phyloP scores from a whole-genome alignment of 2,888 invertebrate species.

The Zaprionus obscuricornis region DNA sequence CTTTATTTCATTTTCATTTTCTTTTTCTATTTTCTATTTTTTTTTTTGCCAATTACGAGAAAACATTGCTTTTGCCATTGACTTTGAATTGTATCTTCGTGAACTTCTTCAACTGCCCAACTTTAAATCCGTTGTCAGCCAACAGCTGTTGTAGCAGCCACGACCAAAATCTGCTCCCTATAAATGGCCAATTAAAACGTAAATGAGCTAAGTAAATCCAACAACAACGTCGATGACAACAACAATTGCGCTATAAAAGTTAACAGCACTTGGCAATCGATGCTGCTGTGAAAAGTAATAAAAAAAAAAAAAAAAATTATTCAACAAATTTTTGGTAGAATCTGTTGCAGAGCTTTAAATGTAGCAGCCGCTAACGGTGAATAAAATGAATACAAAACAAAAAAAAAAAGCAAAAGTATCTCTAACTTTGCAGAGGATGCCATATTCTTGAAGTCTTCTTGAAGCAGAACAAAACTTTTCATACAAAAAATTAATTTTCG shows the following conservation, averaged over 20 bases:
- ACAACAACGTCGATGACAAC: constrained; percentile 12
- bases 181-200: constrained; percentile 53
- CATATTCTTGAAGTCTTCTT: too few species aligned
- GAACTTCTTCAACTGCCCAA: too few species aligned
- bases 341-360: too few species aligned
- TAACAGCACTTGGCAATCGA: constrained; percentile 36
- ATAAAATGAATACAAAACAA: constrained; percentile 4
- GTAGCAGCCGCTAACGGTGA: too few species aligned
- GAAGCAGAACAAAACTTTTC: too few species aligned
- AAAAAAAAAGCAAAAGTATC: constrained; percentile 11
- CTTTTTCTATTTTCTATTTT: constrained; percentile 47
- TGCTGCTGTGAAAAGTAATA: constrained; percentile 12
- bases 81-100: too few species aligned
- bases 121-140: too few species aligned
- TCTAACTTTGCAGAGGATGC: too few species aligned
- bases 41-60: too few species aligned
- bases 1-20: constrained; percentile 46
- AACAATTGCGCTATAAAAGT: constrained; percentile 35
- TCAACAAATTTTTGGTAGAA: constrained; percentile 9
- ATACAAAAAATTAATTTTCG: too few species aligned
- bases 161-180: constrained; percentile 42
- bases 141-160: constrained; percentile 20
- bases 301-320: background rate
- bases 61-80: too few species aligned
- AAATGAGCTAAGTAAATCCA: constrained; percentile 45